Evolutionary conservation across 1,140 invertebrate species (phyloP), one percentile per base, ranked within the genome.

Genomic region (Reticulitermes speratus): DNA sequence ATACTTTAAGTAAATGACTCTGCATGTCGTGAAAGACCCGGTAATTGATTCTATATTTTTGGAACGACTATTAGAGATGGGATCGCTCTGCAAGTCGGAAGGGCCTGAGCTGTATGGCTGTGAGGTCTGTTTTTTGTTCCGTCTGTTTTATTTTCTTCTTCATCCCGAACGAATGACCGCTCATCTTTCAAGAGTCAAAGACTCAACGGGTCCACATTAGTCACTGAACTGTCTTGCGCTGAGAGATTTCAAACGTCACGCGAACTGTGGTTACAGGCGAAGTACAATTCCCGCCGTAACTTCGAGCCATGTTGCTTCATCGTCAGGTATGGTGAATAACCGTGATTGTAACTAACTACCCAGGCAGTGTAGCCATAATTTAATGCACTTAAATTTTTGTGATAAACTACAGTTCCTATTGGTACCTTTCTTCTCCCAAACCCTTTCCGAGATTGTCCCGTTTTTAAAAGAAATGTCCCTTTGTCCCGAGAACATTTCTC

Each of bases 1-100:
- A 55, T 38, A 5, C 38, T 38, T 38, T 38, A 38, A 48, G 45
- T 48, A 48, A 48, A 48, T 48, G 14, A 55, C 52, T 55, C 19
- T 55, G 52, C 14, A 21, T 55, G 19, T 48, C 45, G 45, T 21
- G 52, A 55, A 55, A 16, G 52, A 55, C 1, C 52, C n/a, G 2
- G 65, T 75, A 75, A 75, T 75, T 75, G 65, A 75, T 75, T 75
- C n/a, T 75, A 75, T 75, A 75, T 75, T 75, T 75, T 75, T 30
- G 65, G 65, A 75, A 75, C 65, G 65, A 75, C 65, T 30, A 14
- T 75, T 75, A 75, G 65, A 25, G 25, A 30, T n/a, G 25, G 65
- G n/a, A 30, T 30, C 65, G n/a, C 25, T 75, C 11, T 55, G 19
- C 52, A 55, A 21, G 16, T 55, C 52, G 52, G 52, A 55, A 55